Evolutionary conservation across 2,797 vertebrate species (phyloP), one percentile per base, ranked within the genome.

Genomic region (Prunella strophiata): DNA sequence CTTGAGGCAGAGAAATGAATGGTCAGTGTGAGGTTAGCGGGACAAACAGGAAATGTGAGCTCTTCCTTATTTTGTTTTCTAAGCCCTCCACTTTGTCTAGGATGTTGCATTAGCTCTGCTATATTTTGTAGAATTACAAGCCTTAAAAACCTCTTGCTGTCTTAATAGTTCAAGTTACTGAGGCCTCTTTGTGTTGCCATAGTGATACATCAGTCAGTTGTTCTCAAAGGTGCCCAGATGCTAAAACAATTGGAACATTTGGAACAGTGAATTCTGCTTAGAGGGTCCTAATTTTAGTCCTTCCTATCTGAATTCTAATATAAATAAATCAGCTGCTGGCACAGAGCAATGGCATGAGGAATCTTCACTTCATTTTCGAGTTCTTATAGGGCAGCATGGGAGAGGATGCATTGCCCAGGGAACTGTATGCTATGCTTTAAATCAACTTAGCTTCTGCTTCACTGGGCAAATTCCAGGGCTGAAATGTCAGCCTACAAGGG

Each of bases 141-240:
- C 29, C 34, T 76, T 72, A 9, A 75, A 87, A 85, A 57, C 51
- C 9, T 63, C 10, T 20, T n/a, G 7, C 19, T 67, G 11, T 66
- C 32, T 77, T 38, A 61, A 71, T 51, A 51, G 52, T 72, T 85
- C 2, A 84, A 82, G 52, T 76, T 91, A 77, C 42, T 2, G 40
- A 74, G 71, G 66, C 63, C 29, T 68, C 54, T 84, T 89, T 74
- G 22, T 62, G 89, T 96, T 97, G 74, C 93, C 72, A 70, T 92
- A 55, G 84, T 82, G 65, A 85, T 84, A 45, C 42, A 86, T 93
- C 66, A 94, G 61, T 82, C 73, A 88, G 42, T 70, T 86, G 67
- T 76, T 96, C 74, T 79, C 27, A 7, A 79, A 89, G 47, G 65
- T 92, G 61, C 45, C n/a, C 27, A 66, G 66, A 48, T 95, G 61